These are phyloP conservation scores for Bucorvus abyssinicus DNA, from an alignment of 2,797 vertebrate species.

Conservation along the genomic window DNA sequence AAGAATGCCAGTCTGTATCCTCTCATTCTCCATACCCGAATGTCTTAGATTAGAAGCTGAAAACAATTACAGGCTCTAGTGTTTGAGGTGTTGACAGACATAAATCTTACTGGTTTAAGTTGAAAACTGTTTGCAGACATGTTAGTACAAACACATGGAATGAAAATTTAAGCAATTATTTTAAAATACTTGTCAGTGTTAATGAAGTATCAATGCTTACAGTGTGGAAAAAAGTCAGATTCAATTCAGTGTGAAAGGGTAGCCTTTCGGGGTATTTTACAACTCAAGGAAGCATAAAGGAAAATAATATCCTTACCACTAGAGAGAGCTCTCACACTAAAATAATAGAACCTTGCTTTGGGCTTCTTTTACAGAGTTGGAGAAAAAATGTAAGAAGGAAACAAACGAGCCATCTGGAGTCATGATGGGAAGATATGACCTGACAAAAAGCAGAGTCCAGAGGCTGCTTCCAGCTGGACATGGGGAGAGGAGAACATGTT, in stretches of 20 bases:
- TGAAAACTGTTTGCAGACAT: not conserved
- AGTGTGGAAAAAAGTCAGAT: not conserved
- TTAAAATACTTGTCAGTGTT: not conserved
- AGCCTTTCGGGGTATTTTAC: not conserved
- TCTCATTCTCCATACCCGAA: not conserved
- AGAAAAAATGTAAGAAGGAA: not conserved
- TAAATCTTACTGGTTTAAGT: not conserved
- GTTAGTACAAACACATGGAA: not conserved
- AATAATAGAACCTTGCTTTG: conserved; percentile 17
- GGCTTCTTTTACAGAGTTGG: not conserved
- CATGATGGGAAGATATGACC: conserved; percentile 64
- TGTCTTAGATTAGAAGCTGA: not conserved
- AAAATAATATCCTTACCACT: conserved; percentile 58
- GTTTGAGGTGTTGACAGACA: not conserved
- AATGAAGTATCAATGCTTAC: not conserved
- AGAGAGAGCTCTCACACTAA: conserved; percentile 61
- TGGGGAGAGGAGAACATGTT: conserved; percentile 32
- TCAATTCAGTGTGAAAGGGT: not conserved
- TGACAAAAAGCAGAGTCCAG: conserved; percentile 62
- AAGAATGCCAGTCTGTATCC: not conserved
- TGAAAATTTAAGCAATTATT: not conserved
- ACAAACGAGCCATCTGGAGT: conserved; percentile 57
- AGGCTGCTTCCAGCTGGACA: conserved; percentile 65
- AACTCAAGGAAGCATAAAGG: not conserved
- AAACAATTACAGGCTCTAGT: not conserved